Evolutionary conservation across 2,113 vertebrate species (phyloP).

Genomic region (Leptocoma aspasia): DNA sequence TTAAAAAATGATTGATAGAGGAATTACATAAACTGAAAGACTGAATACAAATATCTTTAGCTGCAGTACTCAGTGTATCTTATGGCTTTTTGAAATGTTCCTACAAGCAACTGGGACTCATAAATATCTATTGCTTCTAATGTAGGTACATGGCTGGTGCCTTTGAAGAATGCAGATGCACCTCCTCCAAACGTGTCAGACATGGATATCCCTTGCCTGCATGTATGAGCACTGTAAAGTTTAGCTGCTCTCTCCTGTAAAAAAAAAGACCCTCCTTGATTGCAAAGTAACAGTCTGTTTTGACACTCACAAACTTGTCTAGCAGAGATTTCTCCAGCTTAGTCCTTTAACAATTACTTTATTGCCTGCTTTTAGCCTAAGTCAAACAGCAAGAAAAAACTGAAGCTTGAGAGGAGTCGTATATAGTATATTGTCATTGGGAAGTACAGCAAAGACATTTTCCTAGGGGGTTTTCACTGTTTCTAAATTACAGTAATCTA

Average conservation of each 20-base stretch:
- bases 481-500: background rate
- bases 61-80: background rate
- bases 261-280: background rate
- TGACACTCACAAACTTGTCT: background rate
- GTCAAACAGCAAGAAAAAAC: background rate
- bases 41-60: background rate
- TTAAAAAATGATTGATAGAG: background rate
- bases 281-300: background rate
- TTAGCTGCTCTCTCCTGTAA: background rate
- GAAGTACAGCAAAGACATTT: background rate
- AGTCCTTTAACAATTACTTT: background rate
- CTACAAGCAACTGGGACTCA: background rate
- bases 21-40: background rate
- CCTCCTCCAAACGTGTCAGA: background rate
- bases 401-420: background rate
- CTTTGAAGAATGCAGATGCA: background rate
- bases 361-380: background rate
- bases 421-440: background rate
- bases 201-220: background rate
- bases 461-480: background rate
- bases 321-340: background rate
- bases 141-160: background rate
- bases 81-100: background rate
- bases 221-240: background rate
- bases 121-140: background rate